These are phyloP conservation scores for Acromyrmex heyeri DNA, from an alignment of 1,140 invertebrate genomes.

Conservation along the genomic window DNA sequence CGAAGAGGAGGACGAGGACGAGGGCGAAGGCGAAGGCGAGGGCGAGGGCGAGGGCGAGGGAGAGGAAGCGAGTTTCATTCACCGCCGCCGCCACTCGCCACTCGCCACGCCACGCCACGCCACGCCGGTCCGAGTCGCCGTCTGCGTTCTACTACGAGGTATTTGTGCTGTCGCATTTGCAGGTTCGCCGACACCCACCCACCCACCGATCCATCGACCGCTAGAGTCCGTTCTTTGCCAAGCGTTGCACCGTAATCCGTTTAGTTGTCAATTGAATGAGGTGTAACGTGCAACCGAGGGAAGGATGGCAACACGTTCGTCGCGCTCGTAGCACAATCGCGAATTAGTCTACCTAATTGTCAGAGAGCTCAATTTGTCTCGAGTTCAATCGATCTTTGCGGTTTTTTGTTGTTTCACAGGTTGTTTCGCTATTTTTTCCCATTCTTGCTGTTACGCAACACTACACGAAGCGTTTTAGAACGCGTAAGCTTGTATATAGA, in stretches of 20 bases:
- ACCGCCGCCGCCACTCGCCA: constrained; percentile 40
- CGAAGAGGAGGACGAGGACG: not conserved
- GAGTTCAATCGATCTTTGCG: not conserved
- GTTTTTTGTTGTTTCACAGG: not conserved
- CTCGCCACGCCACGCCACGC: constrained; percentile 30
- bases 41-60: constrained; percentile 40
- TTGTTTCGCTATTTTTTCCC: not conserved
- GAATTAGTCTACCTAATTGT: not conserved
- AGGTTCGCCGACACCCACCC: constrained; percentile 66
- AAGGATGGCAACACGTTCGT: not conserved
- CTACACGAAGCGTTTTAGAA: not conserved
- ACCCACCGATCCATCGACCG: constrained; percentile 9
- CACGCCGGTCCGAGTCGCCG: not conserved
- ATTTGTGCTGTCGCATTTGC: constrained; percentile 70
- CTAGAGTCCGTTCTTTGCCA: not conserved
- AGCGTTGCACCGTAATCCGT: not conserved
- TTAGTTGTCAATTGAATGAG: constrained; percentile 8
- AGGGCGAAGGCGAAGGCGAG: constrained; percentile 44
- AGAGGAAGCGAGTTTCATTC: constrained; percentile 68
- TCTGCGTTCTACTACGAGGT: constrained; percentile 70
- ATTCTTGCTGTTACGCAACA: not conserved
- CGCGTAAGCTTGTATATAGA: not conserved
- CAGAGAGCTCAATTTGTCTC: too few relatives aligned
- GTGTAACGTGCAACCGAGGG: not conserved
- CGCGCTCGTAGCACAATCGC: not conserved